phyloP scores from a whole-genome alignment of 2,797 vertebrate species.

The Lophius americanus region DNA sequence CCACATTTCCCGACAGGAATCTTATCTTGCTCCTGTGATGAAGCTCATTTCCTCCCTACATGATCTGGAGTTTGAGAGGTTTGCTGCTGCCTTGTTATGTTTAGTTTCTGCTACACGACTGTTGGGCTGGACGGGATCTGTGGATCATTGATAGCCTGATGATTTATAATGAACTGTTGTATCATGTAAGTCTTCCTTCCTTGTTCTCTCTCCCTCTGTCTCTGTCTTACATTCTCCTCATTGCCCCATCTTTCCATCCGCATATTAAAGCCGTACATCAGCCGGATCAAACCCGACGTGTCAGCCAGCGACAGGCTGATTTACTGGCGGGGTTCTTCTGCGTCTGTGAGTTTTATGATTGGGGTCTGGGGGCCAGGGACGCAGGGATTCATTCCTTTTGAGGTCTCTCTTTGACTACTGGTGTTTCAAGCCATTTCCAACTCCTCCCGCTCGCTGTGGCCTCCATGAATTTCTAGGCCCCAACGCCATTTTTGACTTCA shows the following conservation, averaged over 20 bases:
- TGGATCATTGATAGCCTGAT: not conserved
- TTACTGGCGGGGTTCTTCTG: conserved; percentile 73
- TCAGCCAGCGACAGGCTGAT: conserved; percentile 71
- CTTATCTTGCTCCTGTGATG: not conserved
- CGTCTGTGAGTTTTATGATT: conserved; percentile 80
- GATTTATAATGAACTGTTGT: not conserved
- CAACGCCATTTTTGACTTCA: conserved; percentile 66
- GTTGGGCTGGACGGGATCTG: not conserved
- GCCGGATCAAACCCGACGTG: conserved; percentile 75
- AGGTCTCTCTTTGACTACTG: conserved; percentile 67
- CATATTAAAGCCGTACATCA: conserved; percentile 81
- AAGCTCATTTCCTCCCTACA: not conserved
- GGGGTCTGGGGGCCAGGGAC: conserved; percentile 72
- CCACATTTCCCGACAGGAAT: not conserved
- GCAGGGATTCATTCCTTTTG: conserved; percentile 72
- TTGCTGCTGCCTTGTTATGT: not conserved
- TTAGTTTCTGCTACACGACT: not conserved
- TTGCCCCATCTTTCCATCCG: conserved; percentile 55
- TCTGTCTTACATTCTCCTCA: conserved; percentile 26
- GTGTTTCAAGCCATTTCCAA: conserved; percentile 60
- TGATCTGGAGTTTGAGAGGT: not conserved
- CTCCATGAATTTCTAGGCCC: conserved; percentile 61
- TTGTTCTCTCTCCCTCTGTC: not conserved
- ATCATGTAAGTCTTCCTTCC: not conserved
- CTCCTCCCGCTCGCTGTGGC: conserved; percentile 48